Base-by-base conservation (phyloP, 1,140 invertebrate genomes). In the Heterodera schachtii region DNA sequence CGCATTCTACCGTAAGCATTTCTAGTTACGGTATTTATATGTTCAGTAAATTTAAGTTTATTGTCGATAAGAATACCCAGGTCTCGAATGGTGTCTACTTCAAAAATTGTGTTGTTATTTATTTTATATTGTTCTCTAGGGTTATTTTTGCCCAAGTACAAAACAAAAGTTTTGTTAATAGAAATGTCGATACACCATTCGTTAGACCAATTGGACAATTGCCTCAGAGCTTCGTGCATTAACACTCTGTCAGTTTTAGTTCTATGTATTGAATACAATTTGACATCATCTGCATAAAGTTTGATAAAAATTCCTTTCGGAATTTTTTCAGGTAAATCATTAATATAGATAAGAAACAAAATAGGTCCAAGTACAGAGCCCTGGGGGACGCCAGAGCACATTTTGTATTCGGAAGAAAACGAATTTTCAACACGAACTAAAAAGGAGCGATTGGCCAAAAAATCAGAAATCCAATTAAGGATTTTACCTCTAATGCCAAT, bases 341-440 rank as follows among this genome's bases (percentile, higher is more conserved):
- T 76, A 52, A 76, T 76, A 52, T 8, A 76, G 19, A 76, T 76
- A 3, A 67, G 3, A 52, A 52, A 76, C 16, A 76, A 64, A 8
- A 76, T 19, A 9, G 75, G 75, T 3, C 75, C 75, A 3, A 76
- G 21, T 11, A 76, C 75, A 3, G 49, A 57, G 3, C 75, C 47
- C 19, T 76, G 75, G 47, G 75, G 75, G 6, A 76, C 75, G 8
- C 75, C 75, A 8, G 75, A 76, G 41, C 3, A 76, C 8, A 76
- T 52, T 6, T 5, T 5, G 3, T 76, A 2, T 11, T 46, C 9
- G 9, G 49, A 11, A 9, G 75, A 76, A 21, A 3, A 70, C 3
- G 9, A 70, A 41, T 76, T 19, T 11, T 76, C 64, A 52, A 76
- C n/a, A 73, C 71, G 71, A 7, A 76, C 47, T 70, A 3, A 8